Base-by-base conservation (phyloP, 2,888 invertebrate genomes). In the Malacosoma neustria region DNA sequence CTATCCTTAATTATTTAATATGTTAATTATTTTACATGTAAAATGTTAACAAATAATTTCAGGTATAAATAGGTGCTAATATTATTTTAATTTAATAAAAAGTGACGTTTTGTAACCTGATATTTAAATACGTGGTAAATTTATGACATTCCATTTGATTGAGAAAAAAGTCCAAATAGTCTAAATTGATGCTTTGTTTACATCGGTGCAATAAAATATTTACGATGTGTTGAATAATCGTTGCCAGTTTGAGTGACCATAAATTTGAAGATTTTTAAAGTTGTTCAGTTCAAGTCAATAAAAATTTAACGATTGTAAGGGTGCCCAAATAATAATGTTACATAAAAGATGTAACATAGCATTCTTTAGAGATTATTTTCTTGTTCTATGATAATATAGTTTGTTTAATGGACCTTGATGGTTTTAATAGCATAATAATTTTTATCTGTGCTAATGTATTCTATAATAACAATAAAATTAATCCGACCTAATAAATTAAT, bases 201-300 rank as follows among this genome's bases (percentile, higher is more conserved):
- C 73, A 77, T 73, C 73, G 61, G 49, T 54, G 70, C 68, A 79
- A 81, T 84, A 84, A 85, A 84, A 80, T 75, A 69, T 77, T 82
- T 75, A 85, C 82, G 81, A 85, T 69, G 81, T 85, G 84, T 82
- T 80, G 80, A 82, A 80, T 84, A 80, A 84, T 82, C 80, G 77
- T 72, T 75, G 62, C 72, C 74, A 65, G 72, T 76, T 72, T 74
- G 81, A 82, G 79, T 82, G 81, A 81, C 80, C 79, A 70, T 84
- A 84, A 82, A 85, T 82, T 82, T 82, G 80, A 82, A 68, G 79
- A 79, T 82, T 85, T 82, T 84, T 77, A 80, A 82, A 81, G 82
- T 79, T 73, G 66, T 72, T 72, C 72, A 72, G 76, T 81, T 82
- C 69, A 64, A 81, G 80, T 77, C 76, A 71, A 82, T 85, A 85